These are phyloP conservation scores for Cheilosia variabilis DNA, from an alignment of 2,888 invertebrate species.

Conservation along the genomic window DNA sequence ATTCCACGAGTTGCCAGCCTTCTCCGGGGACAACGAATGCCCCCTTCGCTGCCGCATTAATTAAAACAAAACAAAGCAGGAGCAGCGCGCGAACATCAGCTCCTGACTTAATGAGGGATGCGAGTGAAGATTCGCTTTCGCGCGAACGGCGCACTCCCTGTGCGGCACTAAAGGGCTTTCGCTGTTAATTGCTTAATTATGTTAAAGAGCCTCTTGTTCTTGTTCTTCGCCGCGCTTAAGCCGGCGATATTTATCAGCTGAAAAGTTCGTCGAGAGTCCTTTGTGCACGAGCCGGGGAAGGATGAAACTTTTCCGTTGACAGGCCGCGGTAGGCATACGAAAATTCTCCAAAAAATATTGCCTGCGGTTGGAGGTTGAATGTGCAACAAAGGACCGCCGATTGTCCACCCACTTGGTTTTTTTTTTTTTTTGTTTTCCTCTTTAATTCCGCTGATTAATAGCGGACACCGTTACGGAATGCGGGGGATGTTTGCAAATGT, in stretches of 20 bases:
- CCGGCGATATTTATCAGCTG: conserved; percentile 64
- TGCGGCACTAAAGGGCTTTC: conserved; percentile 76
- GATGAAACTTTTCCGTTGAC: conserved; percentile 54
- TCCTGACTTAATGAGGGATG: conserved; percentile 69
- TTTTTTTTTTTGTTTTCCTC: not conserved
- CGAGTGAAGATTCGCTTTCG: conserved; percentile 53
- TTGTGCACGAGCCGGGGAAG: conserved; percentile 16
- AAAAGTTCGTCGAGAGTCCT: conserved; percentile 62
- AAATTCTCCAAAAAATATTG: conserved; percentile 45
- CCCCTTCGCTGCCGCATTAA: conserved; percentile 60
- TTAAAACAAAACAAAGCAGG: conserved; percentile 73
- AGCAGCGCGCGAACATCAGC: conserved; percentile 42
- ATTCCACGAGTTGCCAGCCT: conserved; percentile 42
- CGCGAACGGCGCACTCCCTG: conserved; percentile 48
- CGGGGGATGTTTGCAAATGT: conserved; percentile 34
- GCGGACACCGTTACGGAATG: conserved; percentile 39
- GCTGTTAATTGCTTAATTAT: conserved; percentile 79
- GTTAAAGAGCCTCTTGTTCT: conserved; percentile 76
- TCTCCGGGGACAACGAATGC: conserved; percentile 47
- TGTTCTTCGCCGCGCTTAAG: conserved; percentile 47
- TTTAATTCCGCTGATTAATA: conserved; percentile 49
- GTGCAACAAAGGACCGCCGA: not conserved
- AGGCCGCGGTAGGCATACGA: conserved; percentile 47
- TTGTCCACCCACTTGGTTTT: conserved; percentile 30
- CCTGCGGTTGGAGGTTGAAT: conserved; percentile 22